A percentile compares a stretch with the other conserved stretches of the same genome.
Conservation (phyloP, 2,113 vertebrate species). For the Dendrocopos noguchii region DNA sequence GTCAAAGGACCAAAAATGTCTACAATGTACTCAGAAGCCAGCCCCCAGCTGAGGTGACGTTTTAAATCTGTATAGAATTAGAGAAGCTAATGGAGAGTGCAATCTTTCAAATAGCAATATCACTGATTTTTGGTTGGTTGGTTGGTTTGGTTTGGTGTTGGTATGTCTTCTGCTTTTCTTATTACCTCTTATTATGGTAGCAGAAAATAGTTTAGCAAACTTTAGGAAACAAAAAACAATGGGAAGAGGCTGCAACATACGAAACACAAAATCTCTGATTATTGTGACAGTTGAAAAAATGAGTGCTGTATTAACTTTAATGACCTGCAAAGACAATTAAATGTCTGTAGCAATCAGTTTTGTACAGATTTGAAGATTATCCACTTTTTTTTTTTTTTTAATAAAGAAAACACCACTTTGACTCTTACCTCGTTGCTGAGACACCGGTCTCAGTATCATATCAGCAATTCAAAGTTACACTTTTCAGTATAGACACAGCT, state of each 20-base stretch:
- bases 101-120: neutral
- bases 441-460: neutral
- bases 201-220: neutral
- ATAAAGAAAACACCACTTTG: neutral
- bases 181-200: neutral
- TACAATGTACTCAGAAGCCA: neutral
- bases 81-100: neutral
- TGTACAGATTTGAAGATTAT: neutral
- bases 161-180: neutral
- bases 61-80: neutral
- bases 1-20: neutral
- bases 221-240: neutral
- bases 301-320: neutral
- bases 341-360: neutral
- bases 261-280: neutral
- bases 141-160: no score
- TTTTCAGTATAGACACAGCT: neutral
- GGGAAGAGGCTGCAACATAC: neutral
- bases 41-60: neutral
- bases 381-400: no score
- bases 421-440: neutral
- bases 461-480: neutral
- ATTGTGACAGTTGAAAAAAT: slow-evolving; percentile 7
- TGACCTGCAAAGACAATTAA: neutral
- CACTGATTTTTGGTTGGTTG: neutral